Conservation (phyloP, 2,797 vertebrate species). For the Macrochelys suwanniensis region DNA sequence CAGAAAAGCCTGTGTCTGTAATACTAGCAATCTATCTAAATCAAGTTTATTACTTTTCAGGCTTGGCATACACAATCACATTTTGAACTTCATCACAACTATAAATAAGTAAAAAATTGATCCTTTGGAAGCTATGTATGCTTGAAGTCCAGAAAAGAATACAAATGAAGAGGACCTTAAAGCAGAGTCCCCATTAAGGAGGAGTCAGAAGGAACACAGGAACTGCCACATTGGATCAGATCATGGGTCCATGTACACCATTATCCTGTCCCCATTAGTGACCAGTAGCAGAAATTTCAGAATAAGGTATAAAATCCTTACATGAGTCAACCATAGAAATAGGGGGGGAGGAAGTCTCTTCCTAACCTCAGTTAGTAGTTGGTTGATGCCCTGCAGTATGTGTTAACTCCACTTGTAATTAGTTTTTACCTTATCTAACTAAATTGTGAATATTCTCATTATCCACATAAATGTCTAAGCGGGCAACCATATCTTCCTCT, state of each 20-base stretch:
- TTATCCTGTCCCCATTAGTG: rapidly evolving
- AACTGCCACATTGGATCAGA: background rate
- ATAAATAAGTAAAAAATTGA: background rate
- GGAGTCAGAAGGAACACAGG: background rate
- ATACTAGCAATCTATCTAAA: background rate
- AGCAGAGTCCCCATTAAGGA: background rate
- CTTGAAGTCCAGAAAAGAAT: background rate
- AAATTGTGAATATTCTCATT: background rate
- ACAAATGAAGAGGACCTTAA: background rate
- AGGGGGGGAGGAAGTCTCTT: background rate
- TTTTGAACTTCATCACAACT: background rate
- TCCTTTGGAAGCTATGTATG: background rate
- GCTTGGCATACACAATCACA: background rate
- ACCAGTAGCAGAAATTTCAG: background rate
- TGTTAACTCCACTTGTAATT: background rate
- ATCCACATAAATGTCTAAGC: background rate
- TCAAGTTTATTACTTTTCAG: background rate
- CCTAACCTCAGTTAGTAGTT: background rate
- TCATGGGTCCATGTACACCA: background rate
- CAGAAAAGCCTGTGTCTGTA: background rate
- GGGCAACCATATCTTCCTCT: background rate
- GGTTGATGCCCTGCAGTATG: background rate
- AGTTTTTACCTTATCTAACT: background rate
- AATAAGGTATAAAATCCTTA: background rate
- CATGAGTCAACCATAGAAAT: background rate